phyloP scores from a whole-genome alignment of 2,888 invertebrate genomes.

The Cremastinae sp. region DNA sequence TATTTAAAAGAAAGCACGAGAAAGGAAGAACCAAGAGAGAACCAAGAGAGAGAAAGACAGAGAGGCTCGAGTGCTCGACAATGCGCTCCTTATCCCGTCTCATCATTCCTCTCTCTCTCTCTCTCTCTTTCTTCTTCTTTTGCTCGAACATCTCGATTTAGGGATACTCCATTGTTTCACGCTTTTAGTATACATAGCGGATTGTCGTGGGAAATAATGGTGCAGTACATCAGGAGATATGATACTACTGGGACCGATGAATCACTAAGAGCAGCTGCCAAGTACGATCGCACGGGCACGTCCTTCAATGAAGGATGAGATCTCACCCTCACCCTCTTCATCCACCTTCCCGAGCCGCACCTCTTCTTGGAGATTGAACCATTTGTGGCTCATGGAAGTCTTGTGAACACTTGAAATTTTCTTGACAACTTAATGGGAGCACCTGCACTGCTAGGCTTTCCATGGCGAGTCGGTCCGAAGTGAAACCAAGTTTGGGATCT shows the following conservation, averaged over 20 bases:
- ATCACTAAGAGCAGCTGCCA: slow-evolving; percentile 14
- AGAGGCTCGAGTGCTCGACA: neutral
- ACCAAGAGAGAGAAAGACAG: slow-evolving; percentile 1
- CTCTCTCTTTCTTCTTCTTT: neutral
- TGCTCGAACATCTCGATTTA: neutral
- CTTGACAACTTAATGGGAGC: slow-evolving; percentile 70
- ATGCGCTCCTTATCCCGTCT: too few species aligned
- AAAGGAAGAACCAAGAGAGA: neutral
- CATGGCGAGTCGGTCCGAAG: neutral
- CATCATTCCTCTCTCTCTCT: too few species aligned
- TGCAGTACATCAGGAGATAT: slow-evolving; percentile 7
- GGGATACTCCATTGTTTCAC: neutral
- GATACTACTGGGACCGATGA: neutral
- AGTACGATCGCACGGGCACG: slow-evolving; percentile 7
- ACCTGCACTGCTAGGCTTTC: slow-evolving; percentile 65
- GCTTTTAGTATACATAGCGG: neutral
- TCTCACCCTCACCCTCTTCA: slow-evolving; percentile 3
- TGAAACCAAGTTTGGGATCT: slow-evolving; percentile 19
- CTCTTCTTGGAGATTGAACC: slow-evolving; percentile 58
- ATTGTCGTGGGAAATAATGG: neutral
- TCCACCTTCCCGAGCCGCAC: neutral
- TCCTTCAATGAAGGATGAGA: slow-evolving; percentile 5
- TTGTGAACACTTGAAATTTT: slow-evolving; percentile 66
- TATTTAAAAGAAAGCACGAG: neutral
- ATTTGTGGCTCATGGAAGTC: slow-evolving; percentile 71